Base-by-base conservation (phyloP, 2,113 vertebrate genomes). In the Sinocyclocheilus rhinocerous region DNA sequence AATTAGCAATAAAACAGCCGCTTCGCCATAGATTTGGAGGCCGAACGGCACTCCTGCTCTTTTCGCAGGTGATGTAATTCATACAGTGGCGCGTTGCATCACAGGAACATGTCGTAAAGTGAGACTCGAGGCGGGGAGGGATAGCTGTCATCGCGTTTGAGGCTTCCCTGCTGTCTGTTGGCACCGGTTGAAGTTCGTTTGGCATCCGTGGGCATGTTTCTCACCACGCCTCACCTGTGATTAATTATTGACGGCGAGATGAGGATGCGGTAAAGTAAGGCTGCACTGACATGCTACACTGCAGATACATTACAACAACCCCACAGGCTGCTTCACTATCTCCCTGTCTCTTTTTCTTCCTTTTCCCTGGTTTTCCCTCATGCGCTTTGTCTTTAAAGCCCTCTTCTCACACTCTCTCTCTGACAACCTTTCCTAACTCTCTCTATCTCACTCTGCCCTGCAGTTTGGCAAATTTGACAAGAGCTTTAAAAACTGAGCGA, bases 1-100 rank as follows among this genome's bases (percentile, higher is more conserved):
- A 87, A 89, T 89, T 89, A 89, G 86, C 88, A 89, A 89, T 89
- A 87, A 89, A 89, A 87, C 78, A 33, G 24, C 63, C 39, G 61
- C 52, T 73, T 48, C 78, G 70, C 42, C 45, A 4, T 67, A 83
- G 85, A 72, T 59, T 70, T 76, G 75, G 65, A 57, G 63, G 55
- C 18, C 24, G 73, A 76, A 67, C 10, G 59, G 29, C 70, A 29
- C 39, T 48, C 76, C 12, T 24, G 26, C 36, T 79, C 69, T 80
- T 84, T 73, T 16, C 39, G 57, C 76, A 77, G 83, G 86, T 89
- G 86, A 83, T 87, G 88, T 87, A 87, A 89, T 83, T 82, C 83
- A 87, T 63, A 89, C 73, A 39, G 52, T 20, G 63, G 33, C 18
- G 39, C n/a, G 70, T 85, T 89, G 88, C 85, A 89, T 87, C 77